Base-by-base conservation (phyloP, 2,113 vertebrate species). In the Asarcornis scutulata region DNA sequence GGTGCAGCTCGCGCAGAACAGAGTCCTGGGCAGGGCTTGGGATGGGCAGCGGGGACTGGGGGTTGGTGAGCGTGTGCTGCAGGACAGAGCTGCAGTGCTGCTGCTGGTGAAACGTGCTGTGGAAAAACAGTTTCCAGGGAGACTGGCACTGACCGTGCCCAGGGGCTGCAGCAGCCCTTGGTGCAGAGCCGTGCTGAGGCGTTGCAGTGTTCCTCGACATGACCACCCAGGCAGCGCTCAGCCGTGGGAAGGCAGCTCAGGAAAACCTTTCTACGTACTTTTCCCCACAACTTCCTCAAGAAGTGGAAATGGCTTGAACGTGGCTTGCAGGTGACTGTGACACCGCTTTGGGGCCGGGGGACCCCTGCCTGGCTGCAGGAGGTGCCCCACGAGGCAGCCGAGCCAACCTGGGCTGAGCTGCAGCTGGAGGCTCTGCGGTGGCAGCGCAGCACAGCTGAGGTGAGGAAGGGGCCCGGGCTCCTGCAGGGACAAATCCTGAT, bases 71-170 rank as follows among this genome's bases (percentile, higher is more conserved):
- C 1, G 7, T 18, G 38, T 63, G 56, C 66, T 10, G 16, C 4
- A 3, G 73, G 23, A 9, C 1, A 1, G 34, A 36, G 46, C 67
- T 18, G 34, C 52, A 20, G 42, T 1, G 1, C 52, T 22, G 58
- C 34, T 13, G 62, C 44, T n/a, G 6, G n/a, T 23, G 44, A 26
- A 5, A 53, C 1, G 1, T 23, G 42, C 40, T 3, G 1, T 22
- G 48, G 22, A 34, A 34, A 71, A 31, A 17, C 3, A 7, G 34
- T 13, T 34, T n/a, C 32, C 36, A 18, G 55, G 52, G 15, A n/a
- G 31, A 27, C 12, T 12, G 16, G 29, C 23, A 7, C 29, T 8
- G 7, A 18, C 4, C 4, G 26, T 64, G 34, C 26, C 22, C 21
- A 7, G 60, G 36, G 58, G 34, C 15, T 0, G 6, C 34, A 5